Evolutionary conservation across 2,888 invertebrate species (phyloP).

Genomic region (Leucozona laternaria): DNA sequence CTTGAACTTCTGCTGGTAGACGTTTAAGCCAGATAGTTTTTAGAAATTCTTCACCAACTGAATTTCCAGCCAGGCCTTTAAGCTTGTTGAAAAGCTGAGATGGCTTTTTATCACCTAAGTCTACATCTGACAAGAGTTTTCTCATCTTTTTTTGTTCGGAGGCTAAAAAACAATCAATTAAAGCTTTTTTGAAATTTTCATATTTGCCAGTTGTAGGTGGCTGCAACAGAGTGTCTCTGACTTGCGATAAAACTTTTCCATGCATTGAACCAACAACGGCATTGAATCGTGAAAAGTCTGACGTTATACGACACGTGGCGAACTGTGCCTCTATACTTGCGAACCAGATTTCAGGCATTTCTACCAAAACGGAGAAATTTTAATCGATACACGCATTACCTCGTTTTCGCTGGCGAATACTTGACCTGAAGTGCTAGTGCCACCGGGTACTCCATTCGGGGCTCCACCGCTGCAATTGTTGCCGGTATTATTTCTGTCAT

Average conservation of each 20-base stretch:
- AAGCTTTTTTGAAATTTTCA: slow-evolving; percentile 41
- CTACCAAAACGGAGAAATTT: slow-evolving; percentile 75
- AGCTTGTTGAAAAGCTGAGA: slow-evolving; percentile 47
- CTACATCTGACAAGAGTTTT: slow-evolving; percentile 45
- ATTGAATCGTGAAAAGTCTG: slow-evolving; percentile 74
- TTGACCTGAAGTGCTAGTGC: slow-evolving; percentile 4
- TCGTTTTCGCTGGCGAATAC: background rate
- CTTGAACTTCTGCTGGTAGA: slow-evolving; percentile 39
- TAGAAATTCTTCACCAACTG: slow-evolving; percentile 39
- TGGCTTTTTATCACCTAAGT: slow-evolving; percentile 51
- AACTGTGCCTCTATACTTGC: slow-evolving; percentile 77
- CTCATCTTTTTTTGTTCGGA: slow-evolving; percentile 46
- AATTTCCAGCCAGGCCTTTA: slow-evolving; percentile 29
- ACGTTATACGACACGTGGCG: slow-evolving; percentile 56
- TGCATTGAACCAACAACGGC: slow-evolving; percentile 67
- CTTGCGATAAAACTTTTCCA: slow-evolving; percentile 51
- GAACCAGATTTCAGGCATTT: slow-evolving; percentile 78
- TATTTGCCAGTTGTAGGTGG: slow-evolving; percentile 54
- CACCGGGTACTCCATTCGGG: background rate
- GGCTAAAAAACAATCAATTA: slow-evolving; percentile 44
- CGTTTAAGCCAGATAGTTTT: slow-evolving; percentile 53
- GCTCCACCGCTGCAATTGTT: background rate
- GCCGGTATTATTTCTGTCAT: background rate
- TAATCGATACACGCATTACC: slow-evolving; percentile 55
- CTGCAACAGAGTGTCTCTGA: slow-evolving; percentile 52